These are phyloP conservation scores for Pollicipes pollicipes DNA, from an alignment of 1,140 invertebrate genomes.

Conservation along the genomic window DNA sequence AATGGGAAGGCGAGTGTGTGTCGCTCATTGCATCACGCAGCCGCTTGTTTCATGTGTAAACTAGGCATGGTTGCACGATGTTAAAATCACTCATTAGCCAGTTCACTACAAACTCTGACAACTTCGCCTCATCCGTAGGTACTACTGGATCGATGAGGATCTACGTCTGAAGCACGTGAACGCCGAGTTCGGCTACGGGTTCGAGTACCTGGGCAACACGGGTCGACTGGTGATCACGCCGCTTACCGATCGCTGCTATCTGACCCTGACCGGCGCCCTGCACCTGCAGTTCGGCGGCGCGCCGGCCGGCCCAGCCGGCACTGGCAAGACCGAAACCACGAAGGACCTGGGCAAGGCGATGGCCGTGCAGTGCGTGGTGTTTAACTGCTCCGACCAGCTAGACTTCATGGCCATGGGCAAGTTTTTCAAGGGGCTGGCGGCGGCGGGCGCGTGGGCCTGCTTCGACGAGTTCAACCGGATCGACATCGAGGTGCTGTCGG, in stretches of 20 bases:
- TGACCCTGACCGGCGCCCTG: constrained; percentile 64
- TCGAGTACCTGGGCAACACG: constrained; percentile 78
- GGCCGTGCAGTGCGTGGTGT: constrained; percentile 85
- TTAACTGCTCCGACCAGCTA: constrained; percentile 80
- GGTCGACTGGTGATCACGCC: constrained; percentile 64
- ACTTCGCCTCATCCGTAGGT: too few relatives aligned
- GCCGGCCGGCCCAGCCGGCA: constrained; percentile 70
- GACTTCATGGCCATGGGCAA: constrained; percentile 42
- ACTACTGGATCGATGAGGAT: constrained; percentile 26
- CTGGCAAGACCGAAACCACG: constrained; percentile 85
- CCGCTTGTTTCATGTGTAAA: too few relatives aligned
- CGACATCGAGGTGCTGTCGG: constrained; percentile 75
- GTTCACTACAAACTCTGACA: too few relatives aligned
- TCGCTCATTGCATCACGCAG: too few relatives aligned
- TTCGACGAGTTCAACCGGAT: constrained; percentile 94
- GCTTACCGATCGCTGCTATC: constrained; percentile 46
- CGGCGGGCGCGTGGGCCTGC: constrained; percentile 85
- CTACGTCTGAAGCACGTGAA: constrained; percentile 48
- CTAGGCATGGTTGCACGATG: too few relatives aligned
- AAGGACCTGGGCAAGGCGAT: constrained; percentile 89
- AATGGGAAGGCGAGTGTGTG: too few relatives aligned
- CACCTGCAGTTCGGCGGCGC: constrained; percentile 68
- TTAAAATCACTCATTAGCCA: too few relatives aligned
- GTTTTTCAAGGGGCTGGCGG: constrained; percentile 48
- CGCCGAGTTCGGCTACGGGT: constrained; percentile 58